Evolutionary conservation across 2,797 vertebrate species (phyloP).

Genomic region (Gymnocypris eckloni): DNA sequence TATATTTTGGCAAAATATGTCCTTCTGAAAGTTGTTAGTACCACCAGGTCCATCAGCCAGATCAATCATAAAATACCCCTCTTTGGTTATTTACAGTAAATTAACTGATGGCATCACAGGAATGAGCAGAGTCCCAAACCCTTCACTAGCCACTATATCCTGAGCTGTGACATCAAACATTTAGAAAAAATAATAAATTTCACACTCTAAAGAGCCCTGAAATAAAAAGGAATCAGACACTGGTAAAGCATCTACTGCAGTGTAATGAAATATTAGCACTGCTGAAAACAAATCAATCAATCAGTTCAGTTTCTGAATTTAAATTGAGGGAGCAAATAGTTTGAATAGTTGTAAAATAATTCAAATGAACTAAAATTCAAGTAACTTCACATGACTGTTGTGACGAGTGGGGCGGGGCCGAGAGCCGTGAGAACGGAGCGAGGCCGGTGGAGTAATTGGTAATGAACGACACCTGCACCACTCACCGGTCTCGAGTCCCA

Average conservation of each 20-base stretch:
- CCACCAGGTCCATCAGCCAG: background rate
- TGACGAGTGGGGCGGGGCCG: too few species aligned
- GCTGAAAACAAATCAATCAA: too few species aligned
- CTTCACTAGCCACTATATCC: background rate
- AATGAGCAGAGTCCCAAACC: background rate
- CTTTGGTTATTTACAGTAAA: background rate
- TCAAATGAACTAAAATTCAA: too few species aligned
- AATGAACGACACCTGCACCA: too few species aligned
- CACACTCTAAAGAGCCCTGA: background rate
- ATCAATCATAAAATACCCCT: background rate
- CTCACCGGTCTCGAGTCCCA: too few species aligned
- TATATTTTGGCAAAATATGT: slow-evolving; percentile 6
- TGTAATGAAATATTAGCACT: background rate
- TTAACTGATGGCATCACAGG: background rate
- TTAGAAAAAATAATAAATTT: background rate
- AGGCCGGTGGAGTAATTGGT: too few species aligned
- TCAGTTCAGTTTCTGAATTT: too few species aligned
- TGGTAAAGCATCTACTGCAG: background rate
- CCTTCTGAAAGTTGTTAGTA: background rate
- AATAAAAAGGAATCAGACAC: background rate
- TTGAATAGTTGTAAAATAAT: too few species aligned
- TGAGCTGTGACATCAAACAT: background rate
- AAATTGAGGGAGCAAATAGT: too few species aligned
- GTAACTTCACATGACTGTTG: too few species aligned
- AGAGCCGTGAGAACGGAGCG: too few species aligned